A percentile compares a stretch with the other conserved stretches of the same genome.
These are phyloP conservation scores for Lagopus leucura DNA, from an alignment of 2,113 vertebrate genomes.

Conservation along the genomic window DNA sequence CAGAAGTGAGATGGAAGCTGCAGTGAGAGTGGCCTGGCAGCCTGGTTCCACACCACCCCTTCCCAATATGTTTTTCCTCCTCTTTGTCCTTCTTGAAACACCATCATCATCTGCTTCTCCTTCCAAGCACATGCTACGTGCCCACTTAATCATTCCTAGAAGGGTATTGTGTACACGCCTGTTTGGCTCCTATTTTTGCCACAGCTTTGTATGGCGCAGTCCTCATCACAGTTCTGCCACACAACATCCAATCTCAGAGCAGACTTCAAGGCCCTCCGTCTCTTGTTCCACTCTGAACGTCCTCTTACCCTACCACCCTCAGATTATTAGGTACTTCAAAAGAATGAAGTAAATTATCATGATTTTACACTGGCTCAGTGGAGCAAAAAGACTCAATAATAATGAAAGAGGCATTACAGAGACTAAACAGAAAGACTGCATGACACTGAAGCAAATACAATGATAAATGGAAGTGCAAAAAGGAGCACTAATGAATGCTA, in stretches of 20 bases:
- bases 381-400: background rate
- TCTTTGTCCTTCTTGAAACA: background rate
- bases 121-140: background rate
- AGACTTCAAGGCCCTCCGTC: background rate
- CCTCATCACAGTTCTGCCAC: background rate
- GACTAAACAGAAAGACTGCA: background rate
- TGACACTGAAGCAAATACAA: background rate
- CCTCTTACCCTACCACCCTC: background rate
- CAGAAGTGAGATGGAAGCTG: background rate
- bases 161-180: background rate
- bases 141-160: fast-evolving
- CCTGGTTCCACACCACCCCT: background rate
- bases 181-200: background rate
- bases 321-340: background rate
- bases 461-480: background rate
- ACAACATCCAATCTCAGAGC: background rate
- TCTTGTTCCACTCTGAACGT: background rate
- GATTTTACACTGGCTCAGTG: background rate
- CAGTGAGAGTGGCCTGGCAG: fast-evolving
- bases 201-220: background rate
- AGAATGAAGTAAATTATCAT: background rate
- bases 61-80: background rate
- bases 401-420: background rate
- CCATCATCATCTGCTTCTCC: background rate
- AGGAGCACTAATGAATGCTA: background rate